Percentiles rank a stretch among this genome's conserved stretches.
phyloP scores from a whole-genome alignment of 2,888 invertebrate genomes.

The Ramazzottius varieornatus region DNA sequence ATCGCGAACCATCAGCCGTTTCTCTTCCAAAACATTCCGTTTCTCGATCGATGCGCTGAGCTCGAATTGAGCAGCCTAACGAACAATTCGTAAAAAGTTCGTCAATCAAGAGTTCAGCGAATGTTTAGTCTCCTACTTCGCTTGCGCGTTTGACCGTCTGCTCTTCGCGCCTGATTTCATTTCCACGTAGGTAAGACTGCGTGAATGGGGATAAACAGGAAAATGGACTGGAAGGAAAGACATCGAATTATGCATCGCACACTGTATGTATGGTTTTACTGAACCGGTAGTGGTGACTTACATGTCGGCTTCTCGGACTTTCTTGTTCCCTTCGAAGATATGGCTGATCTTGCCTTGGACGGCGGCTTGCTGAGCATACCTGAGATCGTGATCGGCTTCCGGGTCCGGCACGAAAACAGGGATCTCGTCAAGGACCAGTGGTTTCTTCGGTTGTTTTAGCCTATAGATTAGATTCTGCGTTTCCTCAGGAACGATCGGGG shows the following conservation, averaged over 20 bases:
- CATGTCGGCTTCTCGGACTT: too few relatives aligned
- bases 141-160: background rate
- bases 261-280: too few relatives aligned
- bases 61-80: background rate
- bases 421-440: background rate
- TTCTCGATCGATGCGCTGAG: background rate
- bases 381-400: background rate
- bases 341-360: background rate
- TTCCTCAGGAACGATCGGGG: background rate
- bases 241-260: too few relatives aligned
- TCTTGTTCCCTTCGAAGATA: background rate
- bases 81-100: background rate
- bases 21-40: background rate
- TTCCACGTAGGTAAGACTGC: background rate
- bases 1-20: background rate
- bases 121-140: background rate
- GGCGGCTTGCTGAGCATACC: background rate
- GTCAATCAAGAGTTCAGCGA: background rate
- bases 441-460: background rate
- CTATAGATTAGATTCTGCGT: background rate
- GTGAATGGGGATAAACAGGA: background rate
- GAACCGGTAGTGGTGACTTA: too few relatives aligned
- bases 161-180: background rate
- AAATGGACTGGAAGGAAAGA: too few relatives aligned
- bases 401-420: background rate